Base-by-base conservation (phyloP, 2,113 vertebrate species). In the Pyrgilauda ruficollis region DNA sequence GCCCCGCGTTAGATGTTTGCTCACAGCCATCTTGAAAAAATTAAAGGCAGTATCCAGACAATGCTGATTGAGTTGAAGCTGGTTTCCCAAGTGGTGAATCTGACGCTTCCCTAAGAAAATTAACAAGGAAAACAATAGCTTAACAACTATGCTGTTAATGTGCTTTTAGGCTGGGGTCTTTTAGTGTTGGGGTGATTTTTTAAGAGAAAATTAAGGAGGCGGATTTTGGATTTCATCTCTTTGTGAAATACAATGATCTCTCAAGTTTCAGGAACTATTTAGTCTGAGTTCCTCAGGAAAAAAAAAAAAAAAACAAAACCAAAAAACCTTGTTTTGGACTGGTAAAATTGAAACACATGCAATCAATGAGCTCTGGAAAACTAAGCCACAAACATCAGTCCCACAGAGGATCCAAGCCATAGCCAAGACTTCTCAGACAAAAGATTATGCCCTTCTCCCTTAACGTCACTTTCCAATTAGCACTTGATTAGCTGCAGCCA, bases 1-100 rank as follows among this genome's bases (percentile, higher is more conserved):
- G 3, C 99, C 99, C 2, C 98, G 97, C 1, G 99, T 99, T 56
- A 99, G 97, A 47, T 98, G 98, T 61, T 99, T 99, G 96, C 94
- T 97, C 68, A 99, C 98, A 0, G 99, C 99, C 99, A 99, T 99
- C 98, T 99, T 99, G 98, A 99, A 99, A 97, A 99, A 99, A 97
- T 99, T 99, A 96, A 99, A 99, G 78, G 99, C 99, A 1, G 99
- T 99, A 97, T 99, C 98, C 96, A 99, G 96, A 82, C 99, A 99
- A 80, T 99, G 99, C 27, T 99, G 98, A 97, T 98, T 99, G 96
- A 99, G 98, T 96, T 99, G 99, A 87, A 99, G 98, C 97, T 99
- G 99, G 95, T 98, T 99, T 46, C 99, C 99, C 97, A 99, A 96
- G 50, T 98, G 98, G 93, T 98, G 98, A 95, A 99, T 99, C 94